Conservation (phyloP, 2,888 invertebrate genomes). For the Lepidochitona cinerea region DNA sequence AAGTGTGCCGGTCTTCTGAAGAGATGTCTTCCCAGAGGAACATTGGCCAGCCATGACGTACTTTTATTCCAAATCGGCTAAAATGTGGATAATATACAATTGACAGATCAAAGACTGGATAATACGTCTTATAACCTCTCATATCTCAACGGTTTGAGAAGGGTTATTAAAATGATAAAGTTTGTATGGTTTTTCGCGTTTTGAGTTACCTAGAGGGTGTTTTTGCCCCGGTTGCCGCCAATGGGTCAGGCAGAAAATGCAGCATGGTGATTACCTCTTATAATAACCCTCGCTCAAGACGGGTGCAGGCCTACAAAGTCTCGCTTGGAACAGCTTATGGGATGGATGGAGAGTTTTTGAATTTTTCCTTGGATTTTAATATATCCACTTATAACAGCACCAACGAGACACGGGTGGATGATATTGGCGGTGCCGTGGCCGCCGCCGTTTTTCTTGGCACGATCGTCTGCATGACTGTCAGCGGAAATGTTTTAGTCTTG, state of each 20-base stretch:
- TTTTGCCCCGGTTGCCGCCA: not conserved
- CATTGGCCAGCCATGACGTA: not conserved
- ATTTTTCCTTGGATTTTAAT: not conserved
- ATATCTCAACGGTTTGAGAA: not conserved
- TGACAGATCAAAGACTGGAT: not conserved
- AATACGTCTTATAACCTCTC: not conserved
- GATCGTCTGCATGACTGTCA: conserved; percentile 72
- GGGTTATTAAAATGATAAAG: too few species aligned
- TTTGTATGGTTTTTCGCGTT: too few species aligned
- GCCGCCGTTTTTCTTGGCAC: conserved; percentile 64
- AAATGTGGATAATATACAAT: not conserved
- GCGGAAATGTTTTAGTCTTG: conserved; percentile 74
- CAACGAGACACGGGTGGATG: not conserved
- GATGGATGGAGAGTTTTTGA: not conserved
- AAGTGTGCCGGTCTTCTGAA: not conserved
- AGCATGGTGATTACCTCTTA: not conserved
- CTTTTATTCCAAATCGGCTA: not conserved
- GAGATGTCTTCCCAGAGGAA: not conserved
- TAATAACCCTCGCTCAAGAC: not conserved
- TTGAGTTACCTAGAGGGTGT: too few species aligned
- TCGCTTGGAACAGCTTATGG: not conserved
- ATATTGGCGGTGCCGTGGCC: conserved; percentile 22
- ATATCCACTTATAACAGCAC: not conserved
- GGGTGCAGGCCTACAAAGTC: not conserved
- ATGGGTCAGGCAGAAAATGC: not conserved